Evolutionary conservation across 2,888 invertebrate species (phyloP), one percentile per base, ranked within the genome.

Genomic region (Drosophila antonietae): DNA sequence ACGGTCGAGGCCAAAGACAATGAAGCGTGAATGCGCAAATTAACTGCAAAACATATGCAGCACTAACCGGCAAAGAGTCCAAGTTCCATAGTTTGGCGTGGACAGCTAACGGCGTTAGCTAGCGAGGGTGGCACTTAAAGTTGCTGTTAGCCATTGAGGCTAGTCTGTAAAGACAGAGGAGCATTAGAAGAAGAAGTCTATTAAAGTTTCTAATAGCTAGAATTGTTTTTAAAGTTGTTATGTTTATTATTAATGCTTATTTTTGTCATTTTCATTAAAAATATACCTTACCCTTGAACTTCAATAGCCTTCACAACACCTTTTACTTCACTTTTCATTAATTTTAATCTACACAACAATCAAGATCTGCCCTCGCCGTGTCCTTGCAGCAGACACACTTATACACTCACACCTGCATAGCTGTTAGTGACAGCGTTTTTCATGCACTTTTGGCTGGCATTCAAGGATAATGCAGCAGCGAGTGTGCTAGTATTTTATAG

Each of bases 391-490:
- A 49, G 14, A 37, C 52, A 10, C 51, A 8, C 18, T 55, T 41
- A 71, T 55, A 18, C 1, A 18, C 23, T 28, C 33, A 9, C 28
- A 44, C 59, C 53, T 37, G 41, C 33, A 39, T 10, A 37, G 10
- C 15, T 20, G 46, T 18, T 43, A 20, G 60, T 60, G 72, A 75
- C 66, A 75, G 72, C 39, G 44, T 66, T 73, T 71, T 76, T 68
- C 74, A 78, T 81, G 81, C 78, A 60, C 68, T 64, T 77, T 78
- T 73, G 47, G 60, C 60, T 52, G 64, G 58, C 68, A 67, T 78
- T 78, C 79, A 64, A 68, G 79, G 69, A 78, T 77, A 68, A 66
- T 81, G 64, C 80, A 46, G 47, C 61, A 74, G 49, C 68, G 37
- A 49, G 23, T 64, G 35, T 59, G 53, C 51, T 43, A 62, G 67